Evolutionary conservation across 2,113 vertebrate genomes (phyloP), one percentile per base, ranked within the genome.

Genomic region (Cygnus atratus): DNA sequence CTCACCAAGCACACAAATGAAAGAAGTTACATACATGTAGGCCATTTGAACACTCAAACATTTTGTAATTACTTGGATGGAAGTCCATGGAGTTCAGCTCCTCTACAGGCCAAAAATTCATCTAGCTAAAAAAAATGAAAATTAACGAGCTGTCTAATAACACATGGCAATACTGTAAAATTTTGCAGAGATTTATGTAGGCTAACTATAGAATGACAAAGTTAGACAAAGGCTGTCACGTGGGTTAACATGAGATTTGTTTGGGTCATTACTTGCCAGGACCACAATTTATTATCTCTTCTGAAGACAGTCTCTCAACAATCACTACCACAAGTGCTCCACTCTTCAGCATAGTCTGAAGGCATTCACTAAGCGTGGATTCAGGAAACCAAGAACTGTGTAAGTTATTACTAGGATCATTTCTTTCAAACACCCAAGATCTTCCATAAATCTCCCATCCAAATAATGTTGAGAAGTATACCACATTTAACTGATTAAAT

Each of bases 131-230:
- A 58, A 50, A 85, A 62, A 83, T 50, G 1, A 78, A 52, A 18
- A 31, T 16, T 48, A 28, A 37, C 43, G 35, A 76, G 19, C 15
- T 67, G 20, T 25, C 43, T 84, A 73, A 58, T 21, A 72, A 57
- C 11, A 70, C 0, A 0, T 20, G 14, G 43, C 33, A 93, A 65
- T 29, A 48, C 11, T 11, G 14, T 21, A 87, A 54, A 1, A 16
- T 29, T 84, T 89, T 66, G 50, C 29, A 78, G 26, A 58, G 13
- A 82, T 80, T 84, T 55, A 72, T 8, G 11, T 24, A 73, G 6
- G 25, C 33, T 52, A n/a, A 44, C 8, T 39, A 21, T 19, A 61
- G 72, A 88, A 1, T 8, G 44, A 37, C 44, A 33, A 1, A 50
- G 12, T 43, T 43, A 65, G 21, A 35, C 2, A 1, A 80, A 37